These are phyloP conservation scores for Mesocentrotus franciscanus DNA, from an alignment of 53 echinoderm and acorn worm genomes.

Conservation along the genomic window DNA sequence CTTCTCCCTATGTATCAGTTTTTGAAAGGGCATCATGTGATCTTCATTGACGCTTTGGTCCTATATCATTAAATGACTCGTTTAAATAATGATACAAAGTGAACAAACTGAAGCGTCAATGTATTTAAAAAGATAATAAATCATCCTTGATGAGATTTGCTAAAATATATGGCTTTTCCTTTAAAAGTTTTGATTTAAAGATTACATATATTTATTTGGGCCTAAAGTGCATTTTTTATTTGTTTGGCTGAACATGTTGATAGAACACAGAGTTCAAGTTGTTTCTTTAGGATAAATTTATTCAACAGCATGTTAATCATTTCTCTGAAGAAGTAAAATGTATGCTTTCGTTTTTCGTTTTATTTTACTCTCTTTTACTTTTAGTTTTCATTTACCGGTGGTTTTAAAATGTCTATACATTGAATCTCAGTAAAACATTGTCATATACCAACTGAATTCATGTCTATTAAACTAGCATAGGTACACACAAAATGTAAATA, in stretches of 20 bases:
- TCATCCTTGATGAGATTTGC: no score
- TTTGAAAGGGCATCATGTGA: not conserved
- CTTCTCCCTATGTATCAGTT: not conserved
- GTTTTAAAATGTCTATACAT: not conserved
- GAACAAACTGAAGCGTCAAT: no score
- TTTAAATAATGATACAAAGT: not conserved
- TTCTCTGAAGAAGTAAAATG: no score
- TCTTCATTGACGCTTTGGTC: not conserved
- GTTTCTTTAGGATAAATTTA: no score
- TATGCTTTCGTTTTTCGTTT: not conserved
- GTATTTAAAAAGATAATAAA: no score
- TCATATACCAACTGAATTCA: not conserved
- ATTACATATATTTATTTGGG: not conserved
- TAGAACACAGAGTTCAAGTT: no score
- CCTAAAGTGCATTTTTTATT: no score
- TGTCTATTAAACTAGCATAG: not conserved
- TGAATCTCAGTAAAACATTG: not conserved
- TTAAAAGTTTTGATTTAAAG: not conserved
- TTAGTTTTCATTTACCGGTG: not conserved
- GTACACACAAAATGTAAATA: not conserved
- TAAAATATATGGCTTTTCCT: not conserved
- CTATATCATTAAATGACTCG: not conserved
- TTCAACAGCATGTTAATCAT: no score
- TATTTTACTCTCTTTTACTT: not conserved
- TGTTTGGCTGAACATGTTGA: no score